Percentiles rank a stretch among this genome's conserved stretches.
Evolutionary conservation across 2,113 vertebrate genomes (phyloP).

Genomic region (Leiothrix lutea): DNA sequence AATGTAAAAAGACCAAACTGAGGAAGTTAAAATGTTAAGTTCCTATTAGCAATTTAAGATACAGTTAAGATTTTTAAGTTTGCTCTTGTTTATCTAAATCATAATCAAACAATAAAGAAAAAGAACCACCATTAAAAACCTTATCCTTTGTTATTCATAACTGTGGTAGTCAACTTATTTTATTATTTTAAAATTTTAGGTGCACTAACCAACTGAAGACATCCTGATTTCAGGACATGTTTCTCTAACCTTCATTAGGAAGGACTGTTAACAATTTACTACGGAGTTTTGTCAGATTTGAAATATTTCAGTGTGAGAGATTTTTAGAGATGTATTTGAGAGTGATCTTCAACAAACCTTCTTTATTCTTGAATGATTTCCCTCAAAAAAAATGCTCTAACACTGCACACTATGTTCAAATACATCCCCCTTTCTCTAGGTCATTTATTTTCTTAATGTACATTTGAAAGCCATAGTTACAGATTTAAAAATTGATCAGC

Average conservation of each 20-base stretch:
- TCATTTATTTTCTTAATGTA: background rate
- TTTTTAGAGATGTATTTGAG: background rate
- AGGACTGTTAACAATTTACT: background rate
- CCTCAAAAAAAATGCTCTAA: background rate
- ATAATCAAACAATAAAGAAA: background rate
- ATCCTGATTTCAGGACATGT: background rate
- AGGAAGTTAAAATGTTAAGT: background rate
- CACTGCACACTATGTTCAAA: background rate
- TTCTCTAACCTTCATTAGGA: background rate
- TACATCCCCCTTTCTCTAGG: background rate
- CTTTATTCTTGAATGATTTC: background rate
- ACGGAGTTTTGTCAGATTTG: background rate
- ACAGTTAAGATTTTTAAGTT: background rate
- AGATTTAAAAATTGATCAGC: background rate
- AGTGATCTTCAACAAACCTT: background rate
- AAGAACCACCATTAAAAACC: background rate
- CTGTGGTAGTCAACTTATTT: background rate
- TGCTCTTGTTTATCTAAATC: background rate
- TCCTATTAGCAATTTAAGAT: background rate
- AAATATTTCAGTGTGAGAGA: background rate
- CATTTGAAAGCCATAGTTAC: background rate
- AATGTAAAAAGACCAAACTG: background rate
- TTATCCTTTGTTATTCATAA: background rate
- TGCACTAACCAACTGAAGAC: background rate
- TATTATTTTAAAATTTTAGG: background rate